phyloP scores from a whole-genome alignment of 2,113 vertebrate species.

The Martes martes region DNA sequence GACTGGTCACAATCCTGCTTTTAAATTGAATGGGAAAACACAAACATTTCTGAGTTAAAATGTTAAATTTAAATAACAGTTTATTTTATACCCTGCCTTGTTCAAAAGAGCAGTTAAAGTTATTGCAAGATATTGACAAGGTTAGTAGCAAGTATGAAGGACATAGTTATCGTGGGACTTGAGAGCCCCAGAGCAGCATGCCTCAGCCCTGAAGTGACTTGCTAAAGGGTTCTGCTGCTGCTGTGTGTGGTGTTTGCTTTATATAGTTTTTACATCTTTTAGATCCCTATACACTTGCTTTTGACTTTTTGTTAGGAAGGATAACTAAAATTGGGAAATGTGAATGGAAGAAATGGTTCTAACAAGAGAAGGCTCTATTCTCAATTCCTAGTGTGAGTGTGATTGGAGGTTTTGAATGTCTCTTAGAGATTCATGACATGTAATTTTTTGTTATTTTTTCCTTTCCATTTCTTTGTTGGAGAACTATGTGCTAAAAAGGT shows the following conservation, averaged over 20 bases:
- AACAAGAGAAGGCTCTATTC: background rate
- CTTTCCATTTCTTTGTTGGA: background rate
- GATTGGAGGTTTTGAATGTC: background rate
- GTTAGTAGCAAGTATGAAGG: background rate
- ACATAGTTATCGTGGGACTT: background rate
- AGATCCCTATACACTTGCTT: background rate
- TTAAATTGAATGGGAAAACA: background rate
- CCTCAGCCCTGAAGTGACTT: background rate
- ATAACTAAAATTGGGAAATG: background rate
- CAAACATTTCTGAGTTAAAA: background rate
- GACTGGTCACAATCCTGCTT: background rate
- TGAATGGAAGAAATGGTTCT: conserved; percentile 1
- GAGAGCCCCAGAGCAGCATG: background rate
- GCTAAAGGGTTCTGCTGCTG: background rate
- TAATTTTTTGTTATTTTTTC: background rate
- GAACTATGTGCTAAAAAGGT: background rate
- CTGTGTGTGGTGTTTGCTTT: background rate
- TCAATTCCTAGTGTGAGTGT: background rate
- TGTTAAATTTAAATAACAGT: conserved; percentile 6
- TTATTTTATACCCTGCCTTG: background rate
- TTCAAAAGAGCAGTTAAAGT: background rate
- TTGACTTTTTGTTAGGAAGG: conserved; percentile 18
- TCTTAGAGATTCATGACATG: background rate
- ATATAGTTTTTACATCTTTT: background rate
- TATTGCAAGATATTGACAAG: background rate